A percentile compares a stretch with the other conserved stretches of the same genome.
These are phyloP conservation scores for Hyaena hyaena DNA, from an alignment of 2,113 vertebrate species.

Conservation along the genomic window DNA sequence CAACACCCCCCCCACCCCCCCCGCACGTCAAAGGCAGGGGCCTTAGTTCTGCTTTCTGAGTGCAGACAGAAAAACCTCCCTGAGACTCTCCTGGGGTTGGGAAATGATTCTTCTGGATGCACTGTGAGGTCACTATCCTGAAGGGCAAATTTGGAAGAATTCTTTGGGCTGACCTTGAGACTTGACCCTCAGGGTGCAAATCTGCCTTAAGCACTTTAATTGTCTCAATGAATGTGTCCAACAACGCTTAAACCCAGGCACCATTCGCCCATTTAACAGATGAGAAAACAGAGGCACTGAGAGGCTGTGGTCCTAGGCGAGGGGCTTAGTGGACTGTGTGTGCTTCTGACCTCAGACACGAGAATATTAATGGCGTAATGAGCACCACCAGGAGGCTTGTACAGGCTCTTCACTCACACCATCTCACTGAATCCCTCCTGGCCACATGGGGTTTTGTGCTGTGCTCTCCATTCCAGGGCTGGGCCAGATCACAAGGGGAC, in stretches of 20 bases:
- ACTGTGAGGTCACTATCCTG: neutral
- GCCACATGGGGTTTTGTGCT: accelerated
- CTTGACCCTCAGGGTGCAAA: accelerated
- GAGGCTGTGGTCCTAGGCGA: neutral
- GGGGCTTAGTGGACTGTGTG: neutral
- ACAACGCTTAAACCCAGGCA: neutral
- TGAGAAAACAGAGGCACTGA: neutral
- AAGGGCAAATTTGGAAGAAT: neutral
- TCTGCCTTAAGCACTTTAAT: neutral
- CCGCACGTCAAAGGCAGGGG: neutral
- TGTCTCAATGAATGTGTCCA: accelerated
- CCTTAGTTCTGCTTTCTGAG: accelerated
- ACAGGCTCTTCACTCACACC: accelerated
- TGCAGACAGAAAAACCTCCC: too few species aligned
- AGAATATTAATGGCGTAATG: accelerated
- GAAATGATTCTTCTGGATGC: too few species aligned
- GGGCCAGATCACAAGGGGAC: accelerated
- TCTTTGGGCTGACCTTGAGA: too few species aligned
- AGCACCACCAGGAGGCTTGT: accelerated
- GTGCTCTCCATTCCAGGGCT: neutral
- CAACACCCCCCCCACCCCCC: accelerated
- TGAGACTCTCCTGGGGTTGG: accelerated
- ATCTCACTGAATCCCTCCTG: neutral
- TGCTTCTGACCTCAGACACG: neutral
- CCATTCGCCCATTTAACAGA: neutral